Base-by-base conservation (phyloP, 2,888 invertebrate genomes). In the Apotomis turbidana region DNA sequence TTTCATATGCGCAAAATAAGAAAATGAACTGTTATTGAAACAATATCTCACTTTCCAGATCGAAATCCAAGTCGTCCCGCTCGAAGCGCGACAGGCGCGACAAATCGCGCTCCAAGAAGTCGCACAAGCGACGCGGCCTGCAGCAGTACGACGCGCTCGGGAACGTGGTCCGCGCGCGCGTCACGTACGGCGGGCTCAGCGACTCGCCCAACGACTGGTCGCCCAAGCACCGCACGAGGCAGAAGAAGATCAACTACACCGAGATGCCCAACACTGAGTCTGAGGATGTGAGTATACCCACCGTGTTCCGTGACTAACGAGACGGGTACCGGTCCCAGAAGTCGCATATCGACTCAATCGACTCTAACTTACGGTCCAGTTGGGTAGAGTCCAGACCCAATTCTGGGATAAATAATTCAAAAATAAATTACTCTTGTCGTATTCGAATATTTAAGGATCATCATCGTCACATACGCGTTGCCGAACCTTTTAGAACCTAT, bases 191-290 rank as follows among this genome's bases (percentile, higher is more conserved):
- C 10, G 94, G 94, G 0, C 89, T 95, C 74, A 94, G 94, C 41
- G 89, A 88, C 41, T 85, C 85, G 46, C 83, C 86, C 66, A 94
- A 94, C 84, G 95, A 95, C 80, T 94, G 95, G 89, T 94, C 94
- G 54, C 93, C 95, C 73, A 94, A 95, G 68, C 94, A 96, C 80
- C 91, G 96, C 76, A 97, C 97, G 0, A 87, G 97, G 5, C 97
- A 96, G 75, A 94, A 95, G 78, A 96, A 96, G 87, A 96, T 96
- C 74, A 95, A 96, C 85, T 97, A 97, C 81, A 95, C 96, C 4
- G 97, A 97, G 88, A 95, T 94, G 81, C 94, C 96, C 67, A 96
- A 95, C 75, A 95, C 96, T 0, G 97, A 97, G 84, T 96, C 95
- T 64, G 97, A 95, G 82, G 96, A 95, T 85, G 96, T 95, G 81